These are phyloP conservation scores for Anoplophora glabripennis DNA, from an alignment of 1,140 invertebrate species.

Conservation along the genomic window DNA sequence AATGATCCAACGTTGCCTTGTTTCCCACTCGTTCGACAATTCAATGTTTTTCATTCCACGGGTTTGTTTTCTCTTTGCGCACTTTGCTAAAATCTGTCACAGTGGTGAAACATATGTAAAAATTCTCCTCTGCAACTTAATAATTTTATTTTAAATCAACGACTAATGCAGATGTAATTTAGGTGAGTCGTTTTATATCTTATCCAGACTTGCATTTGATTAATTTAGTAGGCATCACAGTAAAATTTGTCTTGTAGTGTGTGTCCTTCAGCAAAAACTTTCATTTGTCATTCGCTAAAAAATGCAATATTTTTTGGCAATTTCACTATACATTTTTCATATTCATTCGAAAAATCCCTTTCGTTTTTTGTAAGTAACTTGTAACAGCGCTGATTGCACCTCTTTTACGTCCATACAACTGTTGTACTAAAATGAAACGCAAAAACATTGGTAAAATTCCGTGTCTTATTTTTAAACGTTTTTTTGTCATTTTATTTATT, in stretches of 20 bases:
- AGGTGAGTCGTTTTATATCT: constrained; percentile 7
- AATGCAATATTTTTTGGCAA: background rate
- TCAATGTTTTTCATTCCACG: constrained; percentile 11
- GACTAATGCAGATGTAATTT: constrained; percentile 13
- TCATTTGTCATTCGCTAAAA: background rate
- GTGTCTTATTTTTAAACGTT: background rate
- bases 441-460: constrained; percentile 20
- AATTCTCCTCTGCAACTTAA: background rate
- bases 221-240: background rate
- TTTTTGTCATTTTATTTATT: background rate
- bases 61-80: constrained; percentile 17
- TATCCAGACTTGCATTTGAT: background rate
- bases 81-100: constrained; percentile 17
- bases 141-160: constrained; percentile 10
- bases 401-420: constrained; percentile 4
- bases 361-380: constrained; percentile 16
- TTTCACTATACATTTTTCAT: constrained; percentile 4
- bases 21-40: background rate
- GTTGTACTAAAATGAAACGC: constrained; percentile 14
- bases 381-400: constrained; percentile 3
- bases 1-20: background rate
- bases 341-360: constrained; percentile 7
- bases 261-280: constrained; percentile 6
- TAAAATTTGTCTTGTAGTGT: background rate
- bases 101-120: constrained; percentile 18